phyloP scores from a whole-genome alignment of 2,797 vertebrate genomes.

The Hephaestus fuliginosus region DNA sequence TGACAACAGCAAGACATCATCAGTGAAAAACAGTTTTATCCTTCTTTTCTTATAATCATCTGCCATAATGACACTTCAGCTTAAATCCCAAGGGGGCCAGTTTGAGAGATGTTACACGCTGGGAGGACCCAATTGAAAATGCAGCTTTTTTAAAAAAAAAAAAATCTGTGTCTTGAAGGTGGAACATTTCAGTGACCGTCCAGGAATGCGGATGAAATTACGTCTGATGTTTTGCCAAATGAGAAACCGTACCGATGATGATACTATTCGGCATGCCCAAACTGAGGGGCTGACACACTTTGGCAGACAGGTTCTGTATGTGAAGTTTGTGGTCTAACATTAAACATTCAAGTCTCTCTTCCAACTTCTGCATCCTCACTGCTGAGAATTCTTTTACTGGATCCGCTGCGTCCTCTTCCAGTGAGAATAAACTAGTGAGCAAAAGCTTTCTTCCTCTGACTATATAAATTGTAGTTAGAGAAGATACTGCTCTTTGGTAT shows the following conservation, averaged over 20 bases:
- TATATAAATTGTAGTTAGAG: neutral
- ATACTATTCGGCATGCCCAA: constrained; percentile 15
- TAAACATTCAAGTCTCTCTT: constrained; percentile 41
- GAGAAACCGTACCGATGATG: constrained; percentile 24
- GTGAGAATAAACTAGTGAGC: constrained; percentile 17
- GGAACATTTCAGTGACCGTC: constrained; percentile 19
- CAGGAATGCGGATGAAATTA: constrained; percentile 27
- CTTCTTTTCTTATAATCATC: constrained; percentile 55
- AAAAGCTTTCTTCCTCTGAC: constrained; percentile 9
- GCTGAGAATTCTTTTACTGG: constrained; percentile 20
- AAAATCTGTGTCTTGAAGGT: constrained; percentile 15
- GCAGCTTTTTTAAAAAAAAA: constrained; percentile 8
- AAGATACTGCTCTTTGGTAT: neutral
- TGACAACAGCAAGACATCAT: constrained; percentile 35
- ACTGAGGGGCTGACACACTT: constrained; percentile 35
- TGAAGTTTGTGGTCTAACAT: constrained; percentile 17
- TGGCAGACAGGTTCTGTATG: constrained; percentile 35
- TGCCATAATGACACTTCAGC: constrained; percentile 51
- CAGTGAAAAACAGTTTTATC: constrained; percentile 34
- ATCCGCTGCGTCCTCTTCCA: constrained; percentile 19
- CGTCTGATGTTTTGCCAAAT: constrained; percentile 8
- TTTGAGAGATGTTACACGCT: constrained; percentile 39
- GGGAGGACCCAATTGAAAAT: constrained; percentile 47
- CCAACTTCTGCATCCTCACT: constrained; percentile 12
- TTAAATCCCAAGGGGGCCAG: constrained; percentile 33